Percentiles rank a stretch among this genome's conserved stretches.
Conservation (phyloP, 2,113 vertebrate species). For the Xenotilapia longispinis region DNA sequence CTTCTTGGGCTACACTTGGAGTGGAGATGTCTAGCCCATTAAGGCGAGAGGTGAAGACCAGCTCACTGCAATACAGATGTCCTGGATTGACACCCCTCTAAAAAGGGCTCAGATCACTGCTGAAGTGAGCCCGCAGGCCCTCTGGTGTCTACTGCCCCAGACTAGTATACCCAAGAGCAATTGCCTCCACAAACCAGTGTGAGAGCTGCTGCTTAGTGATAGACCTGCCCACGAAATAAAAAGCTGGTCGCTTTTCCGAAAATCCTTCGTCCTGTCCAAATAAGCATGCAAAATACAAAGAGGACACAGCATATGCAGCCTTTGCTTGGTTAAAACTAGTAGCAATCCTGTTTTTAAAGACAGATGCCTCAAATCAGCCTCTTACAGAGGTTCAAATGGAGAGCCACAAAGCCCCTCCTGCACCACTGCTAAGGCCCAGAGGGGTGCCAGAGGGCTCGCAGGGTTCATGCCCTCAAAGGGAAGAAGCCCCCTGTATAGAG, state of each 20-base stretch:
- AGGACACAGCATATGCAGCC: neutral
- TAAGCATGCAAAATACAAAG: neutral
- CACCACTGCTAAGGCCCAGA: neutral
- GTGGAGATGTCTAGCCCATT: neutral
- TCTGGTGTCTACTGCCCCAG: neutral
- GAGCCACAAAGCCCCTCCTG: neutral
- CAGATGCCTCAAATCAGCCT: neutral
- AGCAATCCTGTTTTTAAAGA: neutral
- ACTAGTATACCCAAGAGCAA: neutral
- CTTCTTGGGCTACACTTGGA: neutral
- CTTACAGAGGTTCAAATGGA: neutral
- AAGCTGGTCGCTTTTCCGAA: neutral
- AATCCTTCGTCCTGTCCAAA: neutral
- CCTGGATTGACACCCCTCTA: neutral
- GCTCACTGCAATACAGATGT: neutral
- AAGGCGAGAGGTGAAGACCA: neutral
- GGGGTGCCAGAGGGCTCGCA: neutral
- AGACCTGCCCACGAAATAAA: neutral
- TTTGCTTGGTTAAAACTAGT: neutral
- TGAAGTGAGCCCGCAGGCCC: neutral
- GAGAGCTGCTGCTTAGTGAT: neutral
- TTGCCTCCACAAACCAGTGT: neutral
- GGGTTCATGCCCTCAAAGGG: neutral
- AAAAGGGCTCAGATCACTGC: neutral
- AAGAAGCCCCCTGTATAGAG: neutral